Base-by-base conservation (phyloP, 2,797 vertebrate species). In the Oreonectes daqikongensis region DNA sequence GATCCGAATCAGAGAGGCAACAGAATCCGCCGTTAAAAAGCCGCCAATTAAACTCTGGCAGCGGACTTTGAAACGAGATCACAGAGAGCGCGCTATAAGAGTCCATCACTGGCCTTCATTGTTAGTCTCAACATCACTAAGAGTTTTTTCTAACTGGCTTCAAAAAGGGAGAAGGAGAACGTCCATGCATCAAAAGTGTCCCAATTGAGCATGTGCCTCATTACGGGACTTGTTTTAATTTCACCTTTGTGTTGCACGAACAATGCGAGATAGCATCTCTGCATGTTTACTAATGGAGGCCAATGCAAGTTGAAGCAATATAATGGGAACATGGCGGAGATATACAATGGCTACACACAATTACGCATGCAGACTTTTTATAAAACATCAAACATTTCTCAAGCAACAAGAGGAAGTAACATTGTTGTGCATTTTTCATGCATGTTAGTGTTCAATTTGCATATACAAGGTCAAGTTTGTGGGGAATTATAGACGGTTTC, bases 51-150 rank as follows among this genome's bases (percentile, higher is more conserved):
- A 75, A 57, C 44, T 55, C 40, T 63, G 69, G 69, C 20, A 61
- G 10, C 57, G 55, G 63, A 63, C 79, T 83, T 81, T 85, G 81
- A 85, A 85, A 83, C 40, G 5, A 66, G 72, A 85, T 83, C 72
- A 79, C 75, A 85, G 78, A 71, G 42, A 53, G 50, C 57, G 30
- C 72, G 53, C 35, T 72, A 66, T 80, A 17, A 60, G 57, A 60
- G 60, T 40, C 65, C 60, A 60, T 80, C 71, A 78, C 72, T 64
- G 70, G 63, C 64, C 69, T 71, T 59, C 53, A 65, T 72, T 79
- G 77, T 81, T 75, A 55, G 30, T 64, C 59, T 72, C 12, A 57
- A 66, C 71, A 35, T 68, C 61, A 44, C 68, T 75, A 77, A 35
- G 46, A 67, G 61, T 28, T 67, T 75, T 78, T 84, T 80, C 69